These are phyloP conservation scores for Meloidogyne exigua DNA, from an alignment of 1,140 invertebrate species.

Conservation along the genomic window DNA sequence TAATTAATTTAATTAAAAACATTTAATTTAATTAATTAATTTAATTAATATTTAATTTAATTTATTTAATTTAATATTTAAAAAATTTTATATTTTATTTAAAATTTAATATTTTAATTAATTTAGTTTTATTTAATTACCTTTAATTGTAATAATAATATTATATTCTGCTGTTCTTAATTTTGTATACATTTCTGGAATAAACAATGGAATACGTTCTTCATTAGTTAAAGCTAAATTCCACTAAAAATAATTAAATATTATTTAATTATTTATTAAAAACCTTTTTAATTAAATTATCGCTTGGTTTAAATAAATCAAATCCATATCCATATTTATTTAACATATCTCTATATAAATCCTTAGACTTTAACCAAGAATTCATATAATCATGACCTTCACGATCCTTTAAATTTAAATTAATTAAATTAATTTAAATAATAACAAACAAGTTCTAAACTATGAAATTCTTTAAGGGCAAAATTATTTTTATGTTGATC, in stretches of 20 bases:
- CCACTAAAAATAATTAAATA: not conserved
- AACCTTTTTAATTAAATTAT: not conserved
- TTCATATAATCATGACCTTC: not conserved
- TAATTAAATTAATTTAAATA: not conserved
- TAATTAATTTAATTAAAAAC: too few species aligned
- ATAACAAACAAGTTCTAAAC: not conserved
- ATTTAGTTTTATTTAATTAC: not conserved
- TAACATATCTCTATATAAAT: not conserved
- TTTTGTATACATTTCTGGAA: conserved; percentile 1
- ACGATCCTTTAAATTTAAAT: not conserved
- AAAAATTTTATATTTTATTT: too few species aligned
- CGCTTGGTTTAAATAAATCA: not conserved
- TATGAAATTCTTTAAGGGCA: not conserved
- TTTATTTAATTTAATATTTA: too few species aligned
- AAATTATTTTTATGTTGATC: not conserved
- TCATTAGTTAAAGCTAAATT: not conserved
- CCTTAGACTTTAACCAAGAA: not conserved
- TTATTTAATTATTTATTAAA: too few species aligned
- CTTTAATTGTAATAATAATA: conserved; percentile 2
- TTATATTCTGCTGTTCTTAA: not conserved
- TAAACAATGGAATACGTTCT: not conserved
- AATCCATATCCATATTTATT: not conserved
- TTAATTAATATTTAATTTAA: too few species aligned
- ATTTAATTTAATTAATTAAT: too few species aligned
- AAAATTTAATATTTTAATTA: too few species aligned